phyloP scores from a whole-genome alignment of 2,888 invertebrate genomes.

The Lasioglossum vierecki region DNA sequence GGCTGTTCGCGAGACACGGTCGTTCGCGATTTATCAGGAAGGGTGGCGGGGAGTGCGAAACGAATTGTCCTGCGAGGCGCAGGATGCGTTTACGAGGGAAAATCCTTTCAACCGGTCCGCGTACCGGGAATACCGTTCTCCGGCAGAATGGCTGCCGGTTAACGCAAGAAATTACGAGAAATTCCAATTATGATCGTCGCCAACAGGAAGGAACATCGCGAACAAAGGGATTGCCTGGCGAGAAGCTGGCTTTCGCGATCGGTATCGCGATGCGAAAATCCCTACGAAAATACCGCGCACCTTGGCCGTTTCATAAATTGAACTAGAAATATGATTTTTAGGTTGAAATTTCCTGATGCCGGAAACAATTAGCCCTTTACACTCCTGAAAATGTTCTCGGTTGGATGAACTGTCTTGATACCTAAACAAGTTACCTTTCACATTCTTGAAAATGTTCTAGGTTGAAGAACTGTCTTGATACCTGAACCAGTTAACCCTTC shows the following conservation, averaged over 20 bases:
- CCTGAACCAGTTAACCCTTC: too few species aligned
- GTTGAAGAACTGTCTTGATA: too few species aligned
- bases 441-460: too few species aligned
- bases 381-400: too few species aligned
- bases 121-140: constrained; percentile 35
- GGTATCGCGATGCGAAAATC: not conserved
- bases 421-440: too few species aligned
- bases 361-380: too few species aligned
- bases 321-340: not conserved
- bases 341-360: too few species aligned
- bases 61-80: constrained; percentile 45
- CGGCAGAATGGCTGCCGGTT: constrained; percentile 23
- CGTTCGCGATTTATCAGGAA: constrained; percentile 46
- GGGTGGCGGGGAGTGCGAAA: constrained; percentile 12
- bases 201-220: not conserved
- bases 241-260: constrained; percentile 9
- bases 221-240: constrained; percentile 29
- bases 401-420: too few species aligned
- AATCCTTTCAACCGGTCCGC: constrained; percentile 24
- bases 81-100: constrained; percentile 40
- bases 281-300: not conserved
- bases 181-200: constrained; percentile 17
- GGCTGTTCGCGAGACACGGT: constrained; percentile 16
- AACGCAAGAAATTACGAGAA: constrained; percentile 13
- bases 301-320: not conserved